Percentiles rank a stretch among this genome's conserved stretches.
Conservation (phyloP, 1,140 invertebrate species). For the Planococcus citri region DNA sequence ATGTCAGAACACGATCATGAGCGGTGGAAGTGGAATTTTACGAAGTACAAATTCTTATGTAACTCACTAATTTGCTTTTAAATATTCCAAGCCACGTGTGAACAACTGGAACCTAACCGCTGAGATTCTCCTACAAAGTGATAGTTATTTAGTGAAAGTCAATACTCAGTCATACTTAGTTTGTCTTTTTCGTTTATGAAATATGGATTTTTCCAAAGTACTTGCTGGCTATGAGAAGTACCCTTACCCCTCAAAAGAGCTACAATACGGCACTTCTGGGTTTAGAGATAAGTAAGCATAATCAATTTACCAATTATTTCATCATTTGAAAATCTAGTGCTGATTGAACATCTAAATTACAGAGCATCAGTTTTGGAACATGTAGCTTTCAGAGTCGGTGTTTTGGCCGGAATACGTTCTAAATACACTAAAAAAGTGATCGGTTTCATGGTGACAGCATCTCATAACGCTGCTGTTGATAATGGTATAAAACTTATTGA, state of each 20-base stretch:
- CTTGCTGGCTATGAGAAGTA: conserved; percentile 27
- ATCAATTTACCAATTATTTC: background rate
- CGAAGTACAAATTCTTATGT: no score
- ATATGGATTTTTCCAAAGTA: background rate
- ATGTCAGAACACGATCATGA: no score
- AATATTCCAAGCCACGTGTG: no score
- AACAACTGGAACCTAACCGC: no score
- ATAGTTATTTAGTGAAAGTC: no score
- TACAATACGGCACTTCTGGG: conserved; percentile 58
- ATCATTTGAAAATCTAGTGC: conserved; percentile 3
- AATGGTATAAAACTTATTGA: conserved; percentile 97
- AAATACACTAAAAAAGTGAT: conserved; percentile 60
- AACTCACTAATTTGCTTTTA: no score
- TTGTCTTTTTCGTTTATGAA: no score
- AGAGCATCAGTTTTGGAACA: conserved; percentile 71
- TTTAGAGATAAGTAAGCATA: conserved; percentile 48
- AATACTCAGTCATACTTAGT: no score
- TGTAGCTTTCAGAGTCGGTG: conserved; percentile 83
- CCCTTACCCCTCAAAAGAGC: conserved; percentile 32
- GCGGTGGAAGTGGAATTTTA: no score
- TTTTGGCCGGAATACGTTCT: conserved; percentile 78
- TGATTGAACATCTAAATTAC: conserved; percentile 32
- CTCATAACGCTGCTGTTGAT: conserved; percentile 90
- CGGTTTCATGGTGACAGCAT: conserved; percentile 98
- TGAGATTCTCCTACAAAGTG: no score